phyloP scores from a whole-genome alignment of 2,888 invertebrate genomes.

The Synanthedon myopaeformis region DNA sequence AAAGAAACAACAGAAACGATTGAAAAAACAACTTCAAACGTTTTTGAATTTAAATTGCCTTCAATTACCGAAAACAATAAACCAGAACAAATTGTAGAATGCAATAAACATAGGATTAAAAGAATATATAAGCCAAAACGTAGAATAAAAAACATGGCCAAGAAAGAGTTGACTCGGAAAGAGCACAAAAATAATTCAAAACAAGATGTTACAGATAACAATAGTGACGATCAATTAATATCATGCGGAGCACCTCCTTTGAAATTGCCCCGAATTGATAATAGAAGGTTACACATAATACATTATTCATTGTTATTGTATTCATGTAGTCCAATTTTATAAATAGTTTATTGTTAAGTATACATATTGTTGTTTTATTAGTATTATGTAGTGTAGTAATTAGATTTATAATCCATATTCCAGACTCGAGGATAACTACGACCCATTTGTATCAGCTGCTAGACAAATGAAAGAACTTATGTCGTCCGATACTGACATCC shows the following conservation, averaged over 20 bases:
- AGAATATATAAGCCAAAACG: constrained; percentile 34
- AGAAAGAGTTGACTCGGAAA: constrained; percentile 32
- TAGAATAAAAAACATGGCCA: constrained; percentile 38
- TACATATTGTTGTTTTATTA: too few relatives aligned
- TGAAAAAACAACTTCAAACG: constrained; percentile 1
- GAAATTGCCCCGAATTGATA: constrained; percentile 56
- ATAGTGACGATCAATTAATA: constrained; percentile 41
- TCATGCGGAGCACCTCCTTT: constrained; percentile 50
- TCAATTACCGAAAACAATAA: constrained; percentile 44
- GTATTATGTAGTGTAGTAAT: too few relatives aligned
- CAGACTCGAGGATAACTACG: constrained; percentile 73
- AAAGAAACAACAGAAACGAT: constrained; percentile 4
- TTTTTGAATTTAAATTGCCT: constrained; percentile 37
- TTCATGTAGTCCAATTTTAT: too few relatives aligned
- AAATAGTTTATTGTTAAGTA: too few relatives aligned
- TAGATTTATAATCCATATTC: constrained; percentile 9
- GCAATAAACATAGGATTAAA: constrained; percentile 32
- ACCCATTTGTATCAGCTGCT: constrained; percentile 84
- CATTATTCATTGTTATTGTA: not conserved
- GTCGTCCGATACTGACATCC: constrained; percentile 73
- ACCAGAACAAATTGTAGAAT: constrained; percentile 22
- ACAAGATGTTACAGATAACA: constrained; percentile 28
- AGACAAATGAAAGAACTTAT: constrained; percentile 85
- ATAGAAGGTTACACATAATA: constrained; percentile 40
- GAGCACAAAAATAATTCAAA: constrained; percentile 50